phyloP scores from a whole-genome alignment of 2,113 vertebrate species.

The Zapornia atra region DNA sequence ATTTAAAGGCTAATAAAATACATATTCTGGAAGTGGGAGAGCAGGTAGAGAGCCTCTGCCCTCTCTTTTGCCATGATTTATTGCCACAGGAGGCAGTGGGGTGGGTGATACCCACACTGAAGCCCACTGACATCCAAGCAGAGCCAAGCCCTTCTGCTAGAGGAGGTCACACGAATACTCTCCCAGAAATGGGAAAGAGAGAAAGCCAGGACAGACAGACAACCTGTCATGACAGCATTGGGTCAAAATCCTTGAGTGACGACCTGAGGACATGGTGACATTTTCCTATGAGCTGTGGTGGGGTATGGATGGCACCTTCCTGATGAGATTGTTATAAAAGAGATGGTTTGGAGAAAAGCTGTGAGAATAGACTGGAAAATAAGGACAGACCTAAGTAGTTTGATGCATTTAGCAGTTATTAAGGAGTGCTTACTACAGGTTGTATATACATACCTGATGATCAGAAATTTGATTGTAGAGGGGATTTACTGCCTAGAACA shows the following conservation, averaged over 20 bases:
- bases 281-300: background rate
- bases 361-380: background rate
- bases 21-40: background rate
- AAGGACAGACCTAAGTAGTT: background rate
- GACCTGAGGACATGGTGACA: background rate
- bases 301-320: rapidly evolving
- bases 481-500: background rate
- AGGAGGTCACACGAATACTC: rapidly evolving
- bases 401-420: background rate
- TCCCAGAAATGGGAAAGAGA: background rate
- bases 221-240: rapidly evolving
- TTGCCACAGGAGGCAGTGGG: background rate
- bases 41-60: background rate
- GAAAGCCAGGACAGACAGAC: background rate
- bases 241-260: background rate
- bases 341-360: background rate
- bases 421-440: background rate
- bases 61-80: background rate
- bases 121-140: background rate
- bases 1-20: background rate
- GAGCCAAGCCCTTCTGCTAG: background rate
- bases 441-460: background rate
- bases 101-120: rapidly evolving
- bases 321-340: background rate
- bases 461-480: background rate